A percentile compares a stretch with the other conserved stretches of the same genome.
Evolutionary conservation across 2,797 vertebrate species (phyloP).

Genomic region (Trachurus trachurus): DNA sequence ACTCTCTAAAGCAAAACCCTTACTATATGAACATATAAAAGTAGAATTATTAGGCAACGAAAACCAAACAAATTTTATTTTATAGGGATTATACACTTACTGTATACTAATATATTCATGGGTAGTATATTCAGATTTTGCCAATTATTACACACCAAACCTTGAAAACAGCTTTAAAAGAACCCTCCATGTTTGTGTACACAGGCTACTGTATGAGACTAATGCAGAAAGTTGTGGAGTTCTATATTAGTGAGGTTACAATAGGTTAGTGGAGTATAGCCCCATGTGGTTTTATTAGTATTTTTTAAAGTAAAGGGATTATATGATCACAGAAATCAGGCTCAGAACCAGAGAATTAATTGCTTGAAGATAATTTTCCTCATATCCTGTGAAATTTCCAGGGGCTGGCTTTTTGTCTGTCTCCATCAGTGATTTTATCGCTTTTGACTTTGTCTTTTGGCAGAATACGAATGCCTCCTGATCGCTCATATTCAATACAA

Average conservation of each 20-base stretch:
- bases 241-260: not conserved
- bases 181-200: not conserved
- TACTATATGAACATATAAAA: too few species aligned
- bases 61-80: too few species aligned
- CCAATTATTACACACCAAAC: too few species aligned
- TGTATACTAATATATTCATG: too few species aligned
- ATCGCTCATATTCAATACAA: constrained; percentile 16
- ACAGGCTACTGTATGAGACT: not conserved
- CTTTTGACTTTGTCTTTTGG: constrained; percentile 20
- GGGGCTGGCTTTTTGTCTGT: constrained; percentile 38
- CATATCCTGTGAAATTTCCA: constrained; percentile 42
- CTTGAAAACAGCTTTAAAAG: not conserved
- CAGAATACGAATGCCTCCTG: constrained; percentile 25
- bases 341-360: constrained; percentile 61
- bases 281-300: not conserved
- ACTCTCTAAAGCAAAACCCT: too few species aligned
- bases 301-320: constrained; percentile 44
- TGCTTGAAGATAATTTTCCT: constrained; percentile 56
- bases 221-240: not conserved
- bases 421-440: constrained; percentile 54
- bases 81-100: too few species aligned
- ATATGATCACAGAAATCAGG: constrained; percentile 38
- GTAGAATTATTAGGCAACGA: too few species aligned
- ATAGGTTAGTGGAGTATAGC: not conserved
- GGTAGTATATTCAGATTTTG: too few species aligned